Evolutionary conservation across 1,140 invertebrate species (phyloP).

Genomic region (Centruroides sculpturatus): DNA sequence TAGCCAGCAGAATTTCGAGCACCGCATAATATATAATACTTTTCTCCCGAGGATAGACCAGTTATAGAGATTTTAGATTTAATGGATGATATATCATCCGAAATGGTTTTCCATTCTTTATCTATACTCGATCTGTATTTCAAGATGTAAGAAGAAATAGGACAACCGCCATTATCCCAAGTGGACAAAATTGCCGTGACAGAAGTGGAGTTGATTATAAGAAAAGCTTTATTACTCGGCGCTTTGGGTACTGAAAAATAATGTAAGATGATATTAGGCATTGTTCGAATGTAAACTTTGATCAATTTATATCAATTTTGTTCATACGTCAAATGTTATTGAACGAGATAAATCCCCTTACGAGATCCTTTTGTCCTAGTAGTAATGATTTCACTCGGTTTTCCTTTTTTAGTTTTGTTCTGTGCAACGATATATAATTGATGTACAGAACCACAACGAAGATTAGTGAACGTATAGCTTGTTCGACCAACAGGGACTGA

Average conservation of each 20-base stretch:
- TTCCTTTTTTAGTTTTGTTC: conserved; percentile 5
- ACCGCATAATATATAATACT: conserved; percentile 29
- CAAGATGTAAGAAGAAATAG: conserved; percentile 70
- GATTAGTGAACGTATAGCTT: conserved; percentile 6
- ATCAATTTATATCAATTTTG: no score
- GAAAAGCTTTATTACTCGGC: conserved; percentile 26
- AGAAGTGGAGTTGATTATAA: conserved; percentile 60
- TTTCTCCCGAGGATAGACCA: conserved; percentile 28
- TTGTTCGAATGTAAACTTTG: background rate
- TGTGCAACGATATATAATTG: conserved; percentile 9
- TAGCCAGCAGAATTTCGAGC: conserved; percentile 30
- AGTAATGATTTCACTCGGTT: conserved; percentile 4
- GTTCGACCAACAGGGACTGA: background rate
- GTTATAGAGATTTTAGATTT: conserved; percentile 18
- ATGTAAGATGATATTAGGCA: background rate
- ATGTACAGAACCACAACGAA: conserved; percentile 3
- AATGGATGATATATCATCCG: background rate
- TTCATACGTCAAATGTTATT: background rate
- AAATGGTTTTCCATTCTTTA: conserved; percentile 8
- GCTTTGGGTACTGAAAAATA: conserved; percentile 6
- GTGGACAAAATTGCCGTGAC: conserved; percentile 73
- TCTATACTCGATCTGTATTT: conserved; percentile 43
- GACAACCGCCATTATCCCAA: conserved; percentile 79
- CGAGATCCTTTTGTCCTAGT: conserved; percentile 8
- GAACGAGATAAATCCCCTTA: background rate